Evolutionary conservation across 2,888 invertebrate genomes (phyloP).

Genomic region (Polia nebulosa): DNA sequence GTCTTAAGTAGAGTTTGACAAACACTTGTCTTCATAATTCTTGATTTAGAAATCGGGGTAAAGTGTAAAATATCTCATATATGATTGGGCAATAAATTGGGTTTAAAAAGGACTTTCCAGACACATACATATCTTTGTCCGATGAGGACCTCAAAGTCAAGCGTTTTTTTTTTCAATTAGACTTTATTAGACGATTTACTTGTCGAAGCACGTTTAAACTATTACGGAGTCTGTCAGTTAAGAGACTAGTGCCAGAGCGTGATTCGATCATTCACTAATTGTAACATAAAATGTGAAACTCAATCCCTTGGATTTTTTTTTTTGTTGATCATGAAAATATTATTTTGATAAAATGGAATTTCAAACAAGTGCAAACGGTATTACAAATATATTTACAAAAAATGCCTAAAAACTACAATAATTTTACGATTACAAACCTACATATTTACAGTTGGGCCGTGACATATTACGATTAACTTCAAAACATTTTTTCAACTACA

Average conservation of each 20-base stretch:
- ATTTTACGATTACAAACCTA: too few species aligned
- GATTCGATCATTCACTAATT: not conserved
- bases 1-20: too few species aligned
- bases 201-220: conserved; percentile 14
- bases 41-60: too few species aligned
- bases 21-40: too few species aligned
- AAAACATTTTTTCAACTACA: too few species aligned
- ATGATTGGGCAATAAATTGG: not conserved
- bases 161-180: conserved; percentile 9
- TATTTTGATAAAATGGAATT: not conserved
- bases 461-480: too few species aligned
- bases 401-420: too few species aligned
- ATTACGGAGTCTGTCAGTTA: not conserved
- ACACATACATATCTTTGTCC: not conserved
- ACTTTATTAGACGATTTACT: conserved; percentile 7
- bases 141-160: not conserved
- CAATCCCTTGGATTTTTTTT: not conserved
- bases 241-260: not conserved
- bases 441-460: too few species aligned
- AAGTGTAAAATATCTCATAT: not conserved
- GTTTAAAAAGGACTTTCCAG: not conserved
- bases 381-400: too few species aligned
- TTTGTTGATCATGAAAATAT: not conserved
- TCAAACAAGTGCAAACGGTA: too few species aligned
- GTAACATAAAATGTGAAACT: not conserved